These are phyloP conservation scores for Cheumatopsyche charites DNA, from an alignment of 1,140 invertebrate genomes.

Conservation along the genomic window DNA sequence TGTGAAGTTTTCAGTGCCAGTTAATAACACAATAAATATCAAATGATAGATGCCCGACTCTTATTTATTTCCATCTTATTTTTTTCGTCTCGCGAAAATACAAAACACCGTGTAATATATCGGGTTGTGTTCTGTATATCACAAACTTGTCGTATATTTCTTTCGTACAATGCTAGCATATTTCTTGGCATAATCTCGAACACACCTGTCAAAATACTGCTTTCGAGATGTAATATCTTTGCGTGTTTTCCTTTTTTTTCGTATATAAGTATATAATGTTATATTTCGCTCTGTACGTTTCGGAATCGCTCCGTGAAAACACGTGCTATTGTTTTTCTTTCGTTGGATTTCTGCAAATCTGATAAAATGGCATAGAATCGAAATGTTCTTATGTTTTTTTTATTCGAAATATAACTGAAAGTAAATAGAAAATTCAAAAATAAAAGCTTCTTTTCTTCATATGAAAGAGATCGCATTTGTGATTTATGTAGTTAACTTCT, in stretches of 20 bases:
- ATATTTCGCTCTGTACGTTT: not conserved
- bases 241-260: not conserved
- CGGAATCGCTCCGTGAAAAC: not conserved
- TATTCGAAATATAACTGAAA: not conserved
- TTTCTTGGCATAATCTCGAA: conserved; percentile 13
- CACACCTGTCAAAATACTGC: conserved; percentile 24
- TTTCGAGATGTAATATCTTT: conserved; percentile 16
- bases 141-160: no score
- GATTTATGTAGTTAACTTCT: no score
- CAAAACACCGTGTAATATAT: not conserved
- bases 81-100: not conserved
- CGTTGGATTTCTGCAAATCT: conserved; percentile 1
- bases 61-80: not conserved
- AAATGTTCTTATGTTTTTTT: not conserved
- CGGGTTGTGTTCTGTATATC: not conserved
- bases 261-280: not conserved
- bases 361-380: not conserved
- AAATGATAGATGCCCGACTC: conserved; percentile 17
- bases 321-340: conserved; percentile 17
- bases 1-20: conserved; percentile 13
- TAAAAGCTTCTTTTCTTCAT: not conserved
- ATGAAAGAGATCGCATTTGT: not conserved
- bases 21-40: conserved; percentile 26
- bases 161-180: conserved; percentile 2
- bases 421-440: not conserved